Conservation (phyloP, 2,113 vertebrate genomes). For the Pseudorhombus dupliciocellatus region DNA sequence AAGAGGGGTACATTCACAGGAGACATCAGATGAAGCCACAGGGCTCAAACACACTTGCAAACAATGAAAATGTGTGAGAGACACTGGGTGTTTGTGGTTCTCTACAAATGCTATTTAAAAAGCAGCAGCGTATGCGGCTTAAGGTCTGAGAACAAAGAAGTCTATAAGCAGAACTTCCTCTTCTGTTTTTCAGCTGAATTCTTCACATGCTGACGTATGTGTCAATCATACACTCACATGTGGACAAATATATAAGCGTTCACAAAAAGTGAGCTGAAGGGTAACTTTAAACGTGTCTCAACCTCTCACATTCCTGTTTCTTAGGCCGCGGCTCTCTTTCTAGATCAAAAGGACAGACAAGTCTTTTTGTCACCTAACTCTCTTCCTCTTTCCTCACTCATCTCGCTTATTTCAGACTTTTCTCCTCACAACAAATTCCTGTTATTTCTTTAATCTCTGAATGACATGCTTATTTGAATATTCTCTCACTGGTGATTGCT, state of each 20-base stretch:
- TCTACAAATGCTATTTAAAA: background rate
- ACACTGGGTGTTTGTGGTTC: background rate
- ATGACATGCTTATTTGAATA: slow-evolving; percentile 23
- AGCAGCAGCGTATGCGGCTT: background rate
- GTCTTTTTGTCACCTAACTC: slow-evolving; percentile 55
- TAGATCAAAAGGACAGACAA: slow-evolving; percentile 74
- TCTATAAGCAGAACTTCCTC: background rate
- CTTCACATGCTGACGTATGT: background rate
- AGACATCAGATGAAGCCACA: background rate
- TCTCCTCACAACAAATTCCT: background rate
- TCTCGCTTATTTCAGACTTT: slow-evolving; percentile 4
- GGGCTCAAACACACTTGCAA: background rate
- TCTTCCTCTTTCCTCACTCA: slow-evolving; percentile 40
- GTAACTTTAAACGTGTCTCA: slow-evolving; percentile 70
- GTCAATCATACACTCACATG: slow-evolving; percentile 10
- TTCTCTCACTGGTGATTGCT: slow-evolving; percentile 9
- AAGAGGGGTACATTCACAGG: background rate
- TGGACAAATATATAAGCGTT: background rate
- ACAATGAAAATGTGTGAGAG: background rate
- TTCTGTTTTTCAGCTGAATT: background rate
- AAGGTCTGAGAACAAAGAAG: slow-evolving; percentile 6
- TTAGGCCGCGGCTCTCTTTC: slow-evolving; percentile 67
- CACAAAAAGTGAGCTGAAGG: slow-evolving; percentile 28
- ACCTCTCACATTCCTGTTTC: slow-evolving; percentile 73
- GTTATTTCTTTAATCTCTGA: slow-evolving; percentile 22